Evolutionary conservation across 2,797 vertebrate species (phyloP), one percentile per base, ranked within the genome.

Genomic region (Poliocrania exsul): DNA sequence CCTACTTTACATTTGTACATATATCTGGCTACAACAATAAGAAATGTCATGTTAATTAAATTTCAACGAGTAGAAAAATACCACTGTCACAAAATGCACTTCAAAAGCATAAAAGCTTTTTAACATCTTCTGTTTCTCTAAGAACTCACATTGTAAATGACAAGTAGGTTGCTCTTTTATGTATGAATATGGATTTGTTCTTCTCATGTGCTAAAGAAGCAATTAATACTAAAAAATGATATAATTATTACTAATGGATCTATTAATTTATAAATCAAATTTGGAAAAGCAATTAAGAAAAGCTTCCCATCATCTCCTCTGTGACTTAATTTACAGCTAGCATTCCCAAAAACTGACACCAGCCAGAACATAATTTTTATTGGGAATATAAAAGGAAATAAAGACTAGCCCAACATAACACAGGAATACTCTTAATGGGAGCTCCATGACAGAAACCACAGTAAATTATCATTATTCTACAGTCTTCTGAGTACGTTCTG

Each of bases 221-320:
- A 87, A 90, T 79, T 69, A 72, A n/a, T 75, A 84, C 44, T 81
- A 6, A 82, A 95, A 94, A 61, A 40, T 17, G 28, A 88, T 84
- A 94, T 19, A 78, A 44, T 89, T 95, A 94, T 44, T 66, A 88
- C n/a, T 88, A 97, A 93, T 65, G 35, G 31, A 62, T 92, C 72
- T 94, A 93, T 89, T 95, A 92, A 80, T 73, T 95, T 92, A 90
- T 51, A 88, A 70, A 50, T 94, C 33, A 65, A 67, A 81, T 73
- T 91, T 88, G n/a, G 51, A 77, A 88, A 40, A 89, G 66, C 47
- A 65, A 62, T 74, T 93, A 86, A 91, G 88, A 65, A 96, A 87
- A 92, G 54, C 24, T 91, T 67, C 57, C n/a, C 60, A 82, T 87
- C 84, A 77, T 70, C 58, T 64, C 28, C 81, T 71, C 66, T 60